Evolutionary conservation across 2,888 invertebrate genomes (phyloP), one percentile per base, ranked within the genome.

Genomic region (Stegophylla sp.): DNA sequence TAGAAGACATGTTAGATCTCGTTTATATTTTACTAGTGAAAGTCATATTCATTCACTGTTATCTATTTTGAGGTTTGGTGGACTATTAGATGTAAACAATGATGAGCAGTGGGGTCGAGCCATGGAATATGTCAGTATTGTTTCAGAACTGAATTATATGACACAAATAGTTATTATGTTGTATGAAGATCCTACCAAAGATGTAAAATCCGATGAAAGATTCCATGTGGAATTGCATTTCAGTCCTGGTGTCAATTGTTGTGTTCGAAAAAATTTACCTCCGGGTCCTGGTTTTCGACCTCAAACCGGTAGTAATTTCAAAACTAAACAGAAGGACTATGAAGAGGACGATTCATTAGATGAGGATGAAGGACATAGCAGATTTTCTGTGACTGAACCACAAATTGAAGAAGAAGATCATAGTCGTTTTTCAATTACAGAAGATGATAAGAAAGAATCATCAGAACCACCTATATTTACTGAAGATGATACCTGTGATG

Each of bases 11-110:
- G 99, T 99, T 41, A 91, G 98, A 83, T 99, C 98, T 10, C 91
- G 99, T n/a, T 90, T 99, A 61, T 99, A 99, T 88, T 99, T 99
- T 87, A 99, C 99, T 2, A 98, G 97, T 87, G 99, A 99, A 89
- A 97, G 97, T 86, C 99, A 99, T 88, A 96, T 99, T 83, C 99
- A 99, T 88, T 98, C 98, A 13, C 88, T 99, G 83, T 91, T 99
- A 83, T 98, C 98, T 3, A 95, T 98, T 82, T 90, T 99, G 73
- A 90, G 98, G 83, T 96, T 94, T 86, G 98, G 98, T 15, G 96
- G 95, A 28, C 88, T 98, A 77, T 88, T 96, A 28, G 83, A 76
- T n/a, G 66, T 82, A 17, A 79, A 79, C 45, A 94, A 92, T 85
- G 98, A 99, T 86, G 96, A 97, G 86, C 98, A 99, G 86, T 99